A percentile compares a stretch with the other conserved stretches of the same genome.
These are phyloP conservation scores for Drosophila lacteicornis DNA, from an alignment of 1,140 invertebrate species.

Conservation along the genomic window DNA sequence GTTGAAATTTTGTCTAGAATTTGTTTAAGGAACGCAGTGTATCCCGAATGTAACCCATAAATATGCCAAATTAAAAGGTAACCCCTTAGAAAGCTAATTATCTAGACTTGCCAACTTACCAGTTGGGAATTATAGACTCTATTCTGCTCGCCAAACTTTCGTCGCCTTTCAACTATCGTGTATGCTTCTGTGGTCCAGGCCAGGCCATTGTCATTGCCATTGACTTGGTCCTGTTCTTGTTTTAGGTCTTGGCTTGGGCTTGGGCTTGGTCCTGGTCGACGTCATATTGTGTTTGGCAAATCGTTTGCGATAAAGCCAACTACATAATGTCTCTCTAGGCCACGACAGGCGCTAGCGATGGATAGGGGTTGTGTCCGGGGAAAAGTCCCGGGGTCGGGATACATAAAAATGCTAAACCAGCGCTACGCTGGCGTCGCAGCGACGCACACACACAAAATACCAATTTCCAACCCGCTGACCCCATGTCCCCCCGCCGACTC, in stretches of 20 bases:
- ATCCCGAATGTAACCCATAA: too few species aligned
- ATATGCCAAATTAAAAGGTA: too few species aligned
- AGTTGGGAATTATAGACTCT: neutral
- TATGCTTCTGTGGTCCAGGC: conserved; percentile 54
- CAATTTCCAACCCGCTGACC: conserved; percentile 35
- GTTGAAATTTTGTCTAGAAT: too few species aligned
- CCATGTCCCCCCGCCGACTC: neutral
- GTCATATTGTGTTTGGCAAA: conserved; percentile 81
- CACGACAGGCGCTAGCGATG: conserved; percentile 15
- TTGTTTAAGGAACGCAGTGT: too few species aligned
- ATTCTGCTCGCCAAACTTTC: conserved; percentile 19
- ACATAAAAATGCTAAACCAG: conserved; percentile 79
- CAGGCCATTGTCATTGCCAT: conserved; percentile 58
- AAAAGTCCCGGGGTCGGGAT: conserved; percentile 12
- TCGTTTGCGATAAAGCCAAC: conserved; percentile 82
- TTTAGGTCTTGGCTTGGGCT: conserved; percentile 9
- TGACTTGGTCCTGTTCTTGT: conserved; percentile 24
- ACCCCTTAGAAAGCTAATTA: too few species aligned
- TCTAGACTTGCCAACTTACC: neutral
- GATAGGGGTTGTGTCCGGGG: conserved; percentile 1
- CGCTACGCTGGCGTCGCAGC: conserved; percentile 67
- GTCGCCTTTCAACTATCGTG: conserved; percentile 56
- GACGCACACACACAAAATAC: conserved; percentile 48
- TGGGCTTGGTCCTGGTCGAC: conserved; percentile 40
- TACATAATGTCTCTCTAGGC: conserved; percentile 79